Evolutionary conservation across 2,888 invertebrate species (phyloP), one percentile per base, ranked within the genome.

Genomic region (Labia minor): DNA sequence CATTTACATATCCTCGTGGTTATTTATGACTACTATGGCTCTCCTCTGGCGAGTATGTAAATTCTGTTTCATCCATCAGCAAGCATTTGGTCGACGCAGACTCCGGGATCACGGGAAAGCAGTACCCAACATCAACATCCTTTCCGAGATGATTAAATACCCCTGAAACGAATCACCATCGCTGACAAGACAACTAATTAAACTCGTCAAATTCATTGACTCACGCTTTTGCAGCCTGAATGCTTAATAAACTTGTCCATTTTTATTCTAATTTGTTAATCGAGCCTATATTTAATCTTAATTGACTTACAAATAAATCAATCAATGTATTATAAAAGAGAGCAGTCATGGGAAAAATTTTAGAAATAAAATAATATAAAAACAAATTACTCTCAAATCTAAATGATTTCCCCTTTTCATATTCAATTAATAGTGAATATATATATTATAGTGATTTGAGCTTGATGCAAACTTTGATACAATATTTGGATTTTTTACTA

Each of bases 101-200:
- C 49, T 49, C n/a, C 14, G n/a, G 37, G 62, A 37, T 26, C 67
- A 37, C 63, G 63, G 61, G 37, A 63, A 37, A 65, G 21, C 33
- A 61, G 64, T 61, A 49, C 49, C 16, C 49, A 67, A 64, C 67
- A 65, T 64, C 67, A 18, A 49, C 65, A 20, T 19, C 61, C 14
- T 19, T 33, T 26, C 62, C 62, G 37, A 37, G 61, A 67, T 66
- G 20, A 62, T 21, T 66, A 61, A n/a, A 19, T 20, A 65, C 26
- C 62, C 26, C 37, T 37, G 64, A 67, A 67, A 19, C 37, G 65
- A 67, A 61, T 67, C 67, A 67, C 64, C 67, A 65, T 61, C 64
- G 21, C 26, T 62, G 64, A 33, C 67, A 72, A 68, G 71, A 67
- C 70, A 69, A 49, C 49, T 49, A 49, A 49, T 49, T 49, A 49